A percentile compares a stretch with the other conserved stretches of the same genome.
Conservation (phyloP, 1,140 invertebrate genomes). For the Lamellibrachia luymesi region DNA sequence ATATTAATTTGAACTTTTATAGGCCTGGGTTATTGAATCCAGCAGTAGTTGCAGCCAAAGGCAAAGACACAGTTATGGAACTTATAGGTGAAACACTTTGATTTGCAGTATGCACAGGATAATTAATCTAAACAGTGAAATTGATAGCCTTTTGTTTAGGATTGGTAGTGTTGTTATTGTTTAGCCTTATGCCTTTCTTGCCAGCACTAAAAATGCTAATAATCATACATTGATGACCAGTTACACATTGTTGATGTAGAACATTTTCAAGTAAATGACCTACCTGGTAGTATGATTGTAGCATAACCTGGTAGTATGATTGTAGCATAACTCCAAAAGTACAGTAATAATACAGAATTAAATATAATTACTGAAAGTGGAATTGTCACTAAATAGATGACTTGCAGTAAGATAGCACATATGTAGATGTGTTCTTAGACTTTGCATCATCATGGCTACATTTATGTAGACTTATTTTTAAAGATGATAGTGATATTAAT, state of each 20-base stretch:
- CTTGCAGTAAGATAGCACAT: no score
- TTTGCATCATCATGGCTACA: not conserved
- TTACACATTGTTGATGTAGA: not conserved
- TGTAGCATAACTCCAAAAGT: not conserved
- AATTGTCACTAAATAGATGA: not conserved
- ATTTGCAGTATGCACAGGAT: no score
- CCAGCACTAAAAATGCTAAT: not conserved
- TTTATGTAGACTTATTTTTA: not conserved
- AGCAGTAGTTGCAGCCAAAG: not conserved
- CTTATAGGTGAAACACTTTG: not conserved
- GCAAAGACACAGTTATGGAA: conserved; percentile 4
- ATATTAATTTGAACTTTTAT: not conserved
- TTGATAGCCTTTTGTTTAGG: not conserved
- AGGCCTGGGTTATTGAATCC: not conserved
- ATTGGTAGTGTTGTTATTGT: not conserved
- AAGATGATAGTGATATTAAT: not conserved
- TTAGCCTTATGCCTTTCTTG: not conserved
- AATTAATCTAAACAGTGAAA: no score
- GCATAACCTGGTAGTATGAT: not conserved
- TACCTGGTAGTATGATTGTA: not conserved
- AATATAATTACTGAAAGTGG: not conserved
- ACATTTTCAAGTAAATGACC: not conserved
- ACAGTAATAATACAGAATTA: not conserved
- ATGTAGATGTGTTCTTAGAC: no score
- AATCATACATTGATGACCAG: not conserved